Conservation (phyloP, 1,140 invertebrate species). For the Papilio xuthus region DNA sequence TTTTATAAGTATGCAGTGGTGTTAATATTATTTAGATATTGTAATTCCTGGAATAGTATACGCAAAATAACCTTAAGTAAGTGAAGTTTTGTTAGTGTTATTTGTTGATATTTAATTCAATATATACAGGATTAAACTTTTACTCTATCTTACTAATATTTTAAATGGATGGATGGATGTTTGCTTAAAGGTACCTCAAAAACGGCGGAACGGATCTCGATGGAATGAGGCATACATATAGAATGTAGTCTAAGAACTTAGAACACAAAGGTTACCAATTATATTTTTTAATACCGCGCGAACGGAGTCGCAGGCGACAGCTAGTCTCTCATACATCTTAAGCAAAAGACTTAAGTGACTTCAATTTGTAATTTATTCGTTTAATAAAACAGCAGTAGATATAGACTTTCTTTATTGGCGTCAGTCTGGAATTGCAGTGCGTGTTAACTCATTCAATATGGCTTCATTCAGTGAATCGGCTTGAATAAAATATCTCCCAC, state of each 20-base stretch:
- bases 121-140: not conserved
- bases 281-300: too few relatives aligned
- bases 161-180: too few relatives aligned
- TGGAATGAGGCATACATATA: too few relatives aligned
- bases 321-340: not conserved
- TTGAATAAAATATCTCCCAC: conserved; percentile 41
- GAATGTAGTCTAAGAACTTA: too few relatives aligned
- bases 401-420: conserved; percentile 22
- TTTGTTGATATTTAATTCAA: not conserved
- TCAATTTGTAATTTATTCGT: not conserved
- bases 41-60: not conserved
- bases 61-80: not conserved
- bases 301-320: too few relatives aligned
- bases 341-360: not conserved
- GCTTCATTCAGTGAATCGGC: conserved; percentile 35
- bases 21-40: not conserved
- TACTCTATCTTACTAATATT: too few relatives aligned
- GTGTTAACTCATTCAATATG: conserved; percentile 32
- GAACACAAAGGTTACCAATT: too few relatives aligned
- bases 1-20: not conserved
- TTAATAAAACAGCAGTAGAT: not conserved
- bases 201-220: too few relatives aligned
- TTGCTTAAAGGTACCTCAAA: too few relatives aligned
- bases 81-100: not conserved
- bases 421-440: conserved; percentile 19